phyloP scores from a whole-genome alignment of 2,888 invertebrate species.

The Zygothrica quintamaculata region DNA sequence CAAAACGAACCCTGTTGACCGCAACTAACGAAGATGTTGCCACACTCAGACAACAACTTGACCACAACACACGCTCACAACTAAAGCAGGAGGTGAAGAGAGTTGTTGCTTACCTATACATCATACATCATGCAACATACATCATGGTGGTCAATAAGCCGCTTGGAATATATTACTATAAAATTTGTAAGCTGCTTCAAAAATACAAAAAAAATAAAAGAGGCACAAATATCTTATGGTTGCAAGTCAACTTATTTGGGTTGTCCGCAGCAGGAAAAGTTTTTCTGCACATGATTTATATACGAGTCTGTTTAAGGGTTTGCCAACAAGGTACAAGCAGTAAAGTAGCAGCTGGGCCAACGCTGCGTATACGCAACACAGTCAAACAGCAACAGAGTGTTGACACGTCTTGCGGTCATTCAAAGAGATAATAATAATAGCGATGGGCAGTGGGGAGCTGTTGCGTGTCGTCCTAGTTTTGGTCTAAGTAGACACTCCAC shows the following conservation, averaged over 20 bases:
- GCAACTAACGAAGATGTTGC: constrained; percentile 51
- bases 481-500: too few species aligned
- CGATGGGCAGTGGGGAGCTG: constrained; percentile 15
- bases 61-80: constrained; percentile 38
- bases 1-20: constrained; percentile 41
- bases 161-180: constrained; percentile 60
- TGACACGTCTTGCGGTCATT: constrained; percentile 75
- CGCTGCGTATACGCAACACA: constrained; percentile 49
- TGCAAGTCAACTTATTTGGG: constrained; percentile 47
- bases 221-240: constrained; percentile 36
- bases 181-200: constrained; percentile 71
- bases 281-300: constrained; percentile 65
- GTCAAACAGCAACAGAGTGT: too few species aligned
- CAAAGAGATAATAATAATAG: constrained; percentile 67
- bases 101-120: constrained; percentile 26
- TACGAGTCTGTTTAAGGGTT: constrained; percentile 25
- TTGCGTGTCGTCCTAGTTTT: constrained; percentile 33
- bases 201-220: constrained; percentile 5
- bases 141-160: constrained; percentile 65
- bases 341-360: constrained; percentile 38
- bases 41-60: constrained; percentile 34
- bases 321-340: not conserved
- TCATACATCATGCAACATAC: too few species aligned
- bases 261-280: constrained; percentile 53
- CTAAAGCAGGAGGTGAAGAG: not conserved